A percentile compares a stretch with the other conserved stretches of the same genome.
phyloP scores from a whole-genome alignment of 1,140 invertebrate species.

The Holcopasites calliopsidis region DNA sequence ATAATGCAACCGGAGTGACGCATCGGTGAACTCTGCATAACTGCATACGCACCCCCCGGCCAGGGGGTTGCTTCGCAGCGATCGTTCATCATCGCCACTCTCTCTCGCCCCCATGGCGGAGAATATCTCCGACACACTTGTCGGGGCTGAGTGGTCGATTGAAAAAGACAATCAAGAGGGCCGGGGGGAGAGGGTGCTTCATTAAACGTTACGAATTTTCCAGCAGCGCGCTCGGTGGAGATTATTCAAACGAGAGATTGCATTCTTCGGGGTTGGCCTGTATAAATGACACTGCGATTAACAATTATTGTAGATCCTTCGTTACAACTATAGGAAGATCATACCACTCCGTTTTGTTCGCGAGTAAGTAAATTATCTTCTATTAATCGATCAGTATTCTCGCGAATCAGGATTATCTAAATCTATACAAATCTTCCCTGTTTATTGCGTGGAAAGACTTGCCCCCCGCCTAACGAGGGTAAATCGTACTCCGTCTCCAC shows the following conservation, averaged over 20 bases:
- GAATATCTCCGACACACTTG: conserved; percentile 32
- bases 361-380: too few relatives aligned
- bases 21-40: conserved; percentile 70
- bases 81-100: conserved; percentile 66
- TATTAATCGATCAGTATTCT: too few relatives aligned
- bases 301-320: too few relatives aligned
- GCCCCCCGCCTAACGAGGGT: conserved; percentile 14
- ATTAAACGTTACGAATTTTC: conserved; percentile 39
- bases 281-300: too few relatives aligned
- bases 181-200: too few relatives aligned
- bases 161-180: conserved; percentile 43
- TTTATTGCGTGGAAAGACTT: too few relatives aligned
- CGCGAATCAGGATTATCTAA: too few relatives aligned
- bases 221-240: background rate
- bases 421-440: too few relatives aligned
- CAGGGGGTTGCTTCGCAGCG: conserved; percentile 40
- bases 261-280: background rate
- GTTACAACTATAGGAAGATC: too few relatives aligned
- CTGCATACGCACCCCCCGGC: conserved; percentile 69
- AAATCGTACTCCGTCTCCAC: conserved; percentile 8
- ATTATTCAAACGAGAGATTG: background rate
- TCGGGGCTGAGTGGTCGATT: conserved; percentile 28
- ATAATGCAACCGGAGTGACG: conserved; percentile 70
- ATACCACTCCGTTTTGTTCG: too few relatives aligned
- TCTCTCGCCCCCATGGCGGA: conserved; percentile 47